These are phyloP conservation scores for Oncorhynchus masou DNA, from an alignment of 2,113 vertebrate species.

Conservation along the genomic window DNA sequence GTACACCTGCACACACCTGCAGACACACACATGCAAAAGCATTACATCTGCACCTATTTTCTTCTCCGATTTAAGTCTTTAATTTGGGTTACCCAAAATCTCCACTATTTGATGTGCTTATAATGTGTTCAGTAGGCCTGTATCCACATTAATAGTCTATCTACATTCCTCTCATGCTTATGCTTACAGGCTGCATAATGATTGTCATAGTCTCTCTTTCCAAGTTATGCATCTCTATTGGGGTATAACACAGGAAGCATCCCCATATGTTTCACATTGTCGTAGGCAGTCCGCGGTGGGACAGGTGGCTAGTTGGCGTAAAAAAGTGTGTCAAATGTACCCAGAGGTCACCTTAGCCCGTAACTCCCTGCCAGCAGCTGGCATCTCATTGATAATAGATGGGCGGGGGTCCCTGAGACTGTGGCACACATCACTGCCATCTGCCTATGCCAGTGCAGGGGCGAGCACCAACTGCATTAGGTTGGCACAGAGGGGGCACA, in stretches of 20 bases:
- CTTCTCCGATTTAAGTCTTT: too few relatives aligned
- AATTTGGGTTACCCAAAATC: too few relatives aligned
- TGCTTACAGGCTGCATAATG: neutral
- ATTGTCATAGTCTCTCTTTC: neutral
- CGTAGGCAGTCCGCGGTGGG: neutral
- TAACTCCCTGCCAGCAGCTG: slow-evolving; percentile 23
- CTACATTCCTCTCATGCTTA: too few relatives aligned
- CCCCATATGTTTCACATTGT: neutral
- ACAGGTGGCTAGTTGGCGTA: neutral
- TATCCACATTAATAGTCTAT: too few relatives aligned
- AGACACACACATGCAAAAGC: neutral
- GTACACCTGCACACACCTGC: neutral
- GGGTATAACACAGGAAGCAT: neutral
- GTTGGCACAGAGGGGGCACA: neutral
- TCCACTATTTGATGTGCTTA: too few relatives aligned
- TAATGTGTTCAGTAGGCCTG: too few relatives aligned
- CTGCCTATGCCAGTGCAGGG: slow-evolving; percentile 15
- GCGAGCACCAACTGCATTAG: neutral
- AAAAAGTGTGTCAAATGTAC: slow-evolving; percentile 13
- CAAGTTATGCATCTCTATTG: neutral
- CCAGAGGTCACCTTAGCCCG: slow-evolving; percentile 10
- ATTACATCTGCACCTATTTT: too few relatives aligned
- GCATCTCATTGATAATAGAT: slow-evolving; percentile 38
- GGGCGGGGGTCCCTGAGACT: neutral
- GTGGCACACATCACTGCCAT: slow-evolving; percentile 14